These are phyloP conservation scores for Mionectes macconnelli DNA, from an alignment of 2,113 vertebrate genomes.

Conservation along the genomic window DNA sequence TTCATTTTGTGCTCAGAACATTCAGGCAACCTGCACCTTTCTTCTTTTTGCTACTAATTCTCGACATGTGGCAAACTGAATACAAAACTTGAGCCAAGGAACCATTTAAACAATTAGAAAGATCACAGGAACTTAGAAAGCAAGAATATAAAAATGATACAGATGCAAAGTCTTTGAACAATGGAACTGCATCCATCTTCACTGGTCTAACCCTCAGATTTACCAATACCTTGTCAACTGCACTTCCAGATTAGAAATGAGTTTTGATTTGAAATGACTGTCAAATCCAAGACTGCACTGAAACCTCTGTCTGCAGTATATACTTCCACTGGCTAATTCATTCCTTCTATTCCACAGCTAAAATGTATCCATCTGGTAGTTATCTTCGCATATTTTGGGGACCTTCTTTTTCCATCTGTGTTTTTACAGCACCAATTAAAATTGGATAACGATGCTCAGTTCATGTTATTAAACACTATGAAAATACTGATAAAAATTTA, in stretches of 20 bases:
- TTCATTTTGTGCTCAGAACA: constrained; percentile 60
- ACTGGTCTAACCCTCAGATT: not conserved
- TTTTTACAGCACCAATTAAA: constrained; percentile 7
- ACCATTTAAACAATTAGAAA: not conserved
- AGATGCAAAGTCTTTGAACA: not conserved
- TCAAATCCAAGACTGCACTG: not conserved
- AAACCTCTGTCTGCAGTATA: not conserved
- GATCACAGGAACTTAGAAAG: not conserved
- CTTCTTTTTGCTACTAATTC: constrained; percentile 41
- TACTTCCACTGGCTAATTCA: not conserved
- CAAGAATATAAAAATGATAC: not conserved
- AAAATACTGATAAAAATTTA: not conserved
- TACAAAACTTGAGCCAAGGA: not conserved
- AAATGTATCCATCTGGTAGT: constrained; percentile 6
- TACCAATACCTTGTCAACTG: not conserved
- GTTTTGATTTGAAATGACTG: not conserved
- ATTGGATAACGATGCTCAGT: not conserved
- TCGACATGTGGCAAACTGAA: not conserved
- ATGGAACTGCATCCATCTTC: not conserved
- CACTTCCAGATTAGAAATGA: not conserved
- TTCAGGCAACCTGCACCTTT: not conserved
- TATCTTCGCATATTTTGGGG: not conserved
- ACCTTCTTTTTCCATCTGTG: constrained; percentile 8
- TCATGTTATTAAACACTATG: not conserved
- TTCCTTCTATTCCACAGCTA: not conserved